phyloP scores from a whole-genome alignment of 2,888 invertebrate species.

The Tetranychus truncatus region DNA sequence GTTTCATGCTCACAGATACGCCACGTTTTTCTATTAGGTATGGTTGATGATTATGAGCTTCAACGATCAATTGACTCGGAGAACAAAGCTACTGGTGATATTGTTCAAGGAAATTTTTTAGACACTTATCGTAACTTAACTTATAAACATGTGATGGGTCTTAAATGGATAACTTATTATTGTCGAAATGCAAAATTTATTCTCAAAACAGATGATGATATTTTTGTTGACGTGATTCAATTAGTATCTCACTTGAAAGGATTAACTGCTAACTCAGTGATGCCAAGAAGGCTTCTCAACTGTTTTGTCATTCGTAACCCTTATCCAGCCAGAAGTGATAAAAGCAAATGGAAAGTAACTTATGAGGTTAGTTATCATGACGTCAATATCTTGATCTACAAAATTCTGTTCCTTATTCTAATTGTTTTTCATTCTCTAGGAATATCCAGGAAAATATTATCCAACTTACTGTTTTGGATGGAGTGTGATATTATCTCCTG shows the following conservation, averaged over 20 bases:
- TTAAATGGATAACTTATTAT: constrained; percentile 33
- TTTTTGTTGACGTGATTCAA: constrained; percentile 34
- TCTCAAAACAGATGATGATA: constrained; percentile 37
- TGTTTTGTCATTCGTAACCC: constrained; percentile 27
- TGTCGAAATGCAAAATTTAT: constrained; percentile 32
- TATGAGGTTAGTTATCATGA: constrained; percentile 17
- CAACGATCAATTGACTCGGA: constrained; percentile 25
- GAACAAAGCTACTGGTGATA: constrained; percentile 24
- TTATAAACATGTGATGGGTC: constrained; percentile 35
- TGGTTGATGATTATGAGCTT: constrained; percentile 19
- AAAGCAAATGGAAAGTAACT: constrained; percentile 34
- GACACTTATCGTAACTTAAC: constrained; percentile 36
- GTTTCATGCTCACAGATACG: constrained; percentile 20
- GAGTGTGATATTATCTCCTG: constrained; percentile 33
- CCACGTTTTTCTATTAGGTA: constrained; percentile 27
- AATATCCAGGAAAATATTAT: constrained; percentile 33
- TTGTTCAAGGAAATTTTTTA: constrained; percentile 31
- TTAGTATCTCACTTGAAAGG: constrained; percentile 26
- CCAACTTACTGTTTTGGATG: constrained; percentile 37
- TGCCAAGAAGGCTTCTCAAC: constrained; percentile 25
- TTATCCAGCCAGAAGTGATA: constrained; percentile 30
- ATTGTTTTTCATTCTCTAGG: constrained; percentile 24
- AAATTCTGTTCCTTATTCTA: background rate
- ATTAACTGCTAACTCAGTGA: constrained; percentile 15
- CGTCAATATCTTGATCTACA: background rate